Percentiles rank a stretch among this genome's conserved stretches.
Conservation (phyloP, 2,888 invertebrate species). For the Drosophila suboccidentalis region DNA sequence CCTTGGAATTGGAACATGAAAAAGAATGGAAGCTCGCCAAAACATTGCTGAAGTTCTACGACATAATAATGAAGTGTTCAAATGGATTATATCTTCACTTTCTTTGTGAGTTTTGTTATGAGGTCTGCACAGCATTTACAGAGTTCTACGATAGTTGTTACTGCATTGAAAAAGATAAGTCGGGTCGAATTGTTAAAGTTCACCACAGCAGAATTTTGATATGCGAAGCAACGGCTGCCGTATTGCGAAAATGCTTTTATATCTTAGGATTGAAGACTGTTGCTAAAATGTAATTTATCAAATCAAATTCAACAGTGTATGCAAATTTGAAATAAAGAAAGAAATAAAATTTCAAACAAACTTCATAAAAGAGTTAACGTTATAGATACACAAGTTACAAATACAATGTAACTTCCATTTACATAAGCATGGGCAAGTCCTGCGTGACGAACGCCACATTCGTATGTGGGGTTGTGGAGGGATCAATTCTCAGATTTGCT, state of each 20-base stretch:
- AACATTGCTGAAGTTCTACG: constrained; percentile 93
- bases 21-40: constrained; percentile 98
- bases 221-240: constrained; percentile 95
- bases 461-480: too few species aligned
- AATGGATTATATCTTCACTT: constrained; percentile 94
- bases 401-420: too few species aligned
- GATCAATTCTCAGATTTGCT: too few species aligned
- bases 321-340: background rate
- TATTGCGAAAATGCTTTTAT: constrained; percentile 94
- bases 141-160: constrained; percentile 99
- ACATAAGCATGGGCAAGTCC: too few species aligned
- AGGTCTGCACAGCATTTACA: constrained; percentile 95
- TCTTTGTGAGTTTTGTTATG: constrained; percentile 98
- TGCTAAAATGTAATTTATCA: constrained; percentile 91
- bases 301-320: background rate
- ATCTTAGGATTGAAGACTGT: constrained; percentile 97
- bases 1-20: constrained; percentile 92
- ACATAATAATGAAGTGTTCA: constrained; percentile 92
- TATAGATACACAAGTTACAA: too few species aligned
- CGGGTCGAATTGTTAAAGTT: constrained; percentile 92
- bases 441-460: too few species aligned
- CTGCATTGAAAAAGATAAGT: constrained; percentile 96
- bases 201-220: constrained; percentile 95
- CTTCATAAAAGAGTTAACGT: too few species aligned
- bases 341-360: too few species aligned